A percentile compares a stretch with the other conserved stretches of the same genome.
phyloP scores from a whole-genome alignment of 2,888 invertebrate species.

The Aspidiotus rigidus region DNA sequence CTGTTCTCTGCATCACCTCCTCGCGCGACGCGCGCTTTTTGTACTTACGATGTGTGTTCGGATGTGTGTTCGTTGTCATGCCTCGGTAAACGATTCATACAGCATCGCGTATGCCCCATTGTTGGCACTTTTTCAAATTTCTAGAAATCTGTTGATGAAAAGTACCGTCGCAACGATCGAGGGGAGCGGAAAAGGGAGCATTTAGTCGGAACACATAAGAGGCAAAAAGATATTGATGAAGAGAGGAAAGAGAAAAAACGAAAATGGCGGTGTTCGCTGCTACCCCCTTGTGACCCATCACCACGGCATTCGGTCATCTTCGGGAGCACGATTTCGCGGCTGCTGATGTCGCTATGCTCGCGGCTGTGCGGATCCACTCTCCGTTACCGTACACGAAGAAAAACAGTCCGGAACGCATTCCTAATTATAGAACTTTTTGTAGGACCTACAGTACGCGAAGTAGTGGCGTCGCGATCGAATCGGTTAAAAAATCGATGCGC shows the following conservation, averaged over 20 bases:
- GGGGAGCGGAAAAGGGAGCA: neutral
- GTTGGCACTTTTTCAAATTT: neutral
- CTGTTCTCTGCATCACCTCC: no score
- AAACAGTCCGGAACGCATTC: slow-evolving; percentile 27
- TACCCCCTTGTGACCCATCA: neutral
- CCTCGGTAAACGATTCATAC: no score
- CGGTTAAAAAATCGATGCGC: slow-evolving; percentile 7
- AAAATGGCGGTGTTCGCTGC: slow-evolving; percentile 19
- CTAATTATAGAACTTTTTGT: slow-evolving; percentile 28
- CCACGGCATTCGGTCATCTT: slow-evolving; percentile 26
- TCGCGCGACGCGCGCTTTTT: no score
- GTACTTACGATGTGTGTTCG: no score
- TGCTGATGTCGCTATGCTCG: neutral
- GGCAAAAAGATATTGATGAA: neutral
- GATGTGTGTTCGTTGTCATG: no score
- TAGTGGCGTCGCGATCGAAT: slow-evolving; percentile 28
- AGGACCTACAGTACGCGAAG: slow-evolving; percentile 26
- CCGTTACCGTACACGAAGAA: slow-evolving; percentile 6
- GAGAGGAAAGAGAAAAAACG: neutral
- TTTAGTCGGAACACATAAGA: neutral
- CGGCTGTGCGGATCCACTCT: slow-evolving; percentile 8
- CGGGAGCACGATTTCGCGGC: slow-evolving; percentile 19
- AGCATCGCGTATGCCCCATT: no score
- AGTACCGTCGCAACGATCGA: neutral
- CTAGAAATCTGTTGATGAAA: neutral